Evolutionary conservation across 2,113 vertebrate species (phyloP).

Genomic region (Zosterops pallidus): DNA sequence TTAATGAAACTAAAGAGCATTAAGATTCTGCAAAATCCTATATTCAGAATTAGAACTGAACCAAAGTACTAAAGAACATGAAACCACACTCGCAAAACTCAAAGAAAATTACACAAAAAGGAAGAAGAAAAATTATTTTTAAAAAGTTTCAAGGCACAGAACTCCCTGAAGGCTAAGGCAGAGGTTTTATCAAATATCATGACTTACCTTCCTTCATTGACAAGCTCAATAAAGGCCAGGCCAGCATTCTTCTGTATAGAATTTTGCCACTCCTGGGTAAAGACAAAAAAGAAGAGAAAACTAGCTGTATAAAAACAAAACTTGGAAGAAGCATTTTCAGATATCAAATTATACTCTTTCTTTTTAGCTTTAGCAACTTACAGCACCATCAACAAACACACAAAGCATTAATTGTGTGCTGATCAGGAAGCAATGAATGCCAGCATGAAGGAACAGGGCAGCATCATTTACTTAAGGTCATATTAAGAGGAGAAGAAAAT

Average conservation of each 20-base stretch:
- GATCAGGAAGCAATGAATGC: background rate
- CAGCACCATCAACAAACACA: background rate
- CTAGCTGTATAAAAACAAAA: background rate
- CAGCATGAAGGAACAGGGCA: background rate
- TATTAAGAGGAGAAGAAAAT: background rate
- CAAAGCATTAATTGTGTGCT: background rate
- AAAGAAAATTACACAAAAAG: background rate
- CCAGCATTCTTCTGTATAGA: conserved; percentile 93
- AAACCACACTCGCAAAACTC: background rate
- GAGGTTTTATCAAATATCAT: background rate
- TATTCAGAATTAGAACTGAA: background rate
- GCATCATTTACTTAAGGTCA: background rate
- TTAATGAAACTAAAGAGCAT: background rate
- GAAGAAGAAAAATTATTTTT: background rate
- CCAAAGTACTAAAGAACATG: background rate
- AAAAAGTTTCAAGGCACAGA: background rate
- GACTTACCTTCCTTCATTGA: conserved; percentile 88
- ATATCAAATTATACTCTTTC: conserved; percentile 59
- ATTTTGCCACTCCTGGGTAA: conserved; percentile 87
- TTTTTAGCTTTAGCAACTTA: conserved; percentile 37
- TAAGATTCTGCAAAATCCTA: background rate
- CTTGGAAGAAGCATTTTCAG: background rate
- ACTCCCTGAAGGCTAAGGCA: background rate
- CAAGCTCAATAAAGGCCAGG: conserved; percentile 89
- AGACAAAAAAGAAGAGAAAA: background rate